phyloP scores from a whole-genome alignment of 1,140 invertebrate species.

The Lucilia cuprina region DNA sequence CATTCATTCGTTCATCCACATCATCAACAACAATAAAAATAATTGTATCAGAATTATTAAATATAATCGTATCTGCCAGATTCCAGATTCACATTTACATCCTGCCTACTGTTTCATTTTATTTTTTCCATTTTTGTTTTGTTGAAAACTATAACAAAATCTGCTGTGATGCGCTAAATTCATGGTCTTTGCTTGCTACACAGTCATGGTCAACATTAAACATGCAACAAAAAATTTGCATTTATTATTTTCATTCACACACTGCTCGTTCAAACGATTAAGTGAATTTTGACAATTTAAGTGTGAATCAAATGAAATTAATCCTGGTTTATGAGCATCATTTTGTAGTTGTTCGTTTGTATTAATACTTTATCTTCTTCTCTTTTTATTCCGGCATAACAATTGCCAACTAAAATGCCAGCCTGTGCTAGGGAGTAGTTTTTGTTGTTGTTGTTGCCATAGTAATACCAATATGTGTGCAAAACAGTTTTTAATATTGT shows the following conservation, averaged over 20 bases:
- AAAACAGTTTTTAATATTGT: background rate
- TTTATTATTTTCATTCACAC: background rate
- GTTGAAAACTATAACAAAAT: background rate
- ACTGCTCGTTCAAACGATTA: background rate
- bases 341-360: constrained; percentile 6
- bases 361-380: background rate
- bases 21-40: background rate
- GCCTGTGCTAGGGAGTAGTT: too few species aligned
- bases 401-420: background rate
- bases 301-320: constrained; percentile 35
- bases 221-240: background rate
- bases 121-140: background rate
- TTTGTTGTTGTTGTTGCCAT: background rate
- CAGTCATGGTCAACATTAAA: background rate
- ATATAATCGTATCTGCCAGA: background rate
- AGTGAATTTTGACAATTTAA: constrained; percentile 31
- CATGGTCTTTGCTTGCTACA: background rate
- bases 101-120: background rate
- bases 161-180: background rate
- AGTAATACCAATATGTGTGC: background rate
- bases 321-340: constrained; percentile 32
- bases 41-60: background rate
- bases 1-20: background rate
- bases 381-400: background rate
- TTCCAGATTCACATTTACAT: background rate